phyloP scores from a whole-genome alignment of 2,113 vertebrate genomes.

The Dasyprocta punctata region DNA sequence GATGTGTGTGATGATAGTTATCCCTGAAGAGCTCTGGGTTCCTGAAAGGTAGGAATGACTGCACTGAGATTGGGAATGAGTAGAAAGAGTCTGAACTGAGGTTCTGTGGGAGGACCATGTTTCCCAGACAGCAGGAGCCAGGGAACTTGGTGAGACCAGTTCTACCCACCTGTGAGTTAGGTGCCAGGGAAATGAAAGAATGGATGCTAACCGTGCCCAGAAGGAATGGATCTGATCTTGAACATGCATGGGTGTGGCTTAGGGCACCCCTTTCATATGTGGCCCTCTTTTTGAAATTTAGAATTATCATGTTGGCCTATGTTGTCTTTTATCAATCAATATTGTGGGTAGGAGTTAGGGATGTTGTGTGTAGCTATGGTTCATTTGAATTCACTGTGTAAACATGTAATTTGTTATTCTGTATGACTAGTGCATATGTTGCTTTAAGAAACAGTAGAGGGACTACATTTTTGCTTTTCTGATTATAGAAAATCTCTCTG shows the following conservation, averaged over 20 bases:
- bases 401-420: conserved; percentile 31
- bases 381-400: conserved; percentile 9
- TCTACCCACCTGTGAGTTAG: neutral
- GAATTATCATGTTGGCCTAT: neutral
- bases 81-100: neutral
- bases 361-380: neutral
- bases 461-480: neutral
- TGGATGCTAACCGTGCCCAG: neutral
- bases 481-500: neutral
- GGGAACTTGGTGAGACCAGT: neutral
- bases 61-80: neutral
- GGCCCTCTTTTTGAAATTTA: conserved; percentile 36
- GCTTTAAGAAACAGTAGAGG: neutral
- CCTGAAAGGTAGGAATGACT: neutral
- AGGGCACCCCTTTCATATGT: neutral
- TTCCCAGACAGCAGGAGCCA: too few species aligned
- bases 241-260: neutral
- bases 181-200: neutral
- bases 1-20: neutral
- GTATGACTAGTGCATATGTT: neutral
- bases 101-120: neutral
- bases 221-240: neutral
- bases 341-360: neutral
- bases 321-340: neutral
- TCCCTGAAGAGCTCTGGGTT: neutral